phyloP scores from a whole-genome alignment of 92 coral and sea anemone genomes.

The Chrysogorgia sp. region DNA sequence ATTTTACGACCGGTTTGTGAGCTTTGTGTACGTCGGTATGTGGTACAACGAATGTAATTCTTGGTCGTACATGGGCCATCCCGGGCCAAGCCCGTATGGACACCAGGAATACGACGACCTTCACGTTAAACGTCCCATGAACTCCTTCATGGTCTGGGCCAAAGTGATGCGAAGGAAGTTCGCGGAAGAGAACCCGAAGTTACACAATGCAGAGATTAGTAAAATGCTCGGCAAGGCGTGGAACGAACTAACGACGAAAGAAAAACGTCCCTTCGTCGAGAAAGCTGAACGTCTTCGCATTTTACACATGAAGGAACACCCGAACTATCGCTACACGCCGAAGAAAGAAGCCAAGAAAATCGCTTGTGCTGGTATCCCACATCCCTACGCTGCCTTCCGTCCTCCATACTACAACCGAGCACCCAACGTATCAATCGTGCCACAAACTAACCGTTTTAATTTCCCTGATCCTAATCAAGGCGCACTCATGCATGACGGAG shows the following conservation, averaged over 20 bases:
- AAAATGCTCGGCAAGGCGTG: conserved; percentile 97
- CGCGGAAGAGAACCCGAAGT: conserved; percentile 98
- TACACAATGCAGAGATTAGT: conserved; percentile 98
- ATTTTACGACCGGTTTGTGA: no score
- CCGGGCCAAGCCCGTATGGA: background rate
- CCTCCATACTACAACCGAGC: conserved; percentile 20
- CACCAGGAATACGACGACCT: conserved; percentile 82
- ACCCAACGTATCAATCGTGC: conserved; percentile 40
- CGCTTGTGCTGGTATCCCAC: conserved; percentile 33
- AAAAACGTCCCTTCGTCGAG: conserved; percentile 97
- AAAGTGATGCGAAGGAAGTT: conserved; percentile 96
- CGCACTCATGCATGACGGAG: conserved; percentile 1
- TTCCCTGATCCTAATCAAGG: conserved; percentile 39
- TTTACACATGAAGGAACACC: conserved; percentile 97
- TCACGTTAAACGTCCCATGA: conserved; percentile 98
- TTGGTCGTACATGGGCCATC: background rate
- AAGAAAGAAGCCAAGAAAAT: conserved; percentile 50
- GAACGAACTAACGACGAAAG: conserved; percentile 99
- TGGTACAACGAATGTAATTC: conserved; percentile 32
- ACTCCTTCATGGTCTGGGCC: conserved; percentile 99
- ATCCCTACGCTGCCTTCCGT: conserved; percentile 33
- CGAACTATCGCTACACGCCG: conserved; percentile 95
- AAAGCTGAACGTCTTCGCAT: conserved; percentile 97
- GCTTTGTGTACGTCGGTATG: no score
- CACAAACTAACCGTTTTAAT: conserved; percentile 21